Conservation (phyloP, 2,888 invertebrate genomes). For the Graphium colonna region DNA sequence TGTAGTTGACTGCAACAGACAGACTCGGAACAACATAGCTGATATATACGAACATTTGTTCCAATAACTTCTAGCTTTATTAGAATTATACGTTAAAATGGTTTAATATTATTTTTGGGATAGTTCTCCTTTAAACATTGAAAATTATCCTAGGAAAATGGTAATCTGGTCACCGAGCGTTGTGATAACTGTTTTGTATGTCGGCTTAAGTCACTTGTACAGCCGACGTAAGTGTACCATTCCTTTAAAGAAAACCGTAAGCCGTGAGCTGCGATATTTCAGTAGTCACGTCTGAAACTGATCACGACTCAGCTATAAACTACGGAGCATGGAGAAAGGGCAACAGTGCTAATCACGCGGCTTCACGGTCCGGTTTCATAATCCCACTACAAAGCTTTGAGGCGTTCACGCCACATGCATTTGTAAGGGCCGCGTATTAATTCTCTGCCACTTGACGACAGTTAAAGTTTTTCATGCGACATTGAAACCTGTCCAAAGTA, state of each 20-base stretch:
- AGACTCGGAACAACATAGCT: too few species aligned
- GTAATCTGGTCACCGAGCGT: neutral
- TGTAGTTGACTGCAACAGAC: too few species aligned
- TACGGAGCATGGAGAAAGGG: slow-evolving; percentile 21
- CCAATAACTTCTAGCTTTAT: too few species aligned
- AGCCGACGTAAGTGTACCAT: slow-evolving; percentile 7
- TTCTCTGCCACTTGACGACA: slow-evolving; percentile 23
- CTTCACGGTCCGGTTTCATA: slow-evolving; percentile 7
- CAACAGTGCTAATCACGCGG: slow-evolving; percentile 22
- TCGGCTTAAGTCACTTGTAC: slow-evolving; percentile 6
- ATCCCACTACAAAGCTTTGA: slow-evolving; percentile 3
- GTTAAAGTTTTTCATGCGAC: slow-evolving; percentile 50
- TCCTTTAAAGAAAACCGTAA: slow-evolving; percentile 17
- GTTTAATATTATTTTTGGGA: too few species aligned
- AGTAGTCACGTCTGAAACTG: slow-evolving; percentile 22
- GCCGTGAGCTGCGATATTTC: slow-evolving; percentile 17
- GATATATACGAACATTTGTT: neutral
- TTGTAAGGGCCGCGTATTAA: neutral
- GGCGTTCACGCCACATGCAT: slow-evolving; percentile 1
- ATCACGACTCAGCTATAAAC: slow-evolving; percentile 22
- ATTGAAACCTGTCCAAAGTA: slow-evolving; percentile 68
- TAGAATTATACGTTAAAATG: too few species aligned
- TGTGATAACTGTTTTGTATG: slow-evolving; percentile 3
- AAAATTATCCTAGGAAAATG: neutral
- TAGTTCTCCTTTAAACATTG: too few species aligned